Percentiles rank a stretch among this genome's conserved stretches.
Evolutionary conservation across 2,888 invertebrate species (phyloP).

Genomic region (Busseola fusca): DNA sequence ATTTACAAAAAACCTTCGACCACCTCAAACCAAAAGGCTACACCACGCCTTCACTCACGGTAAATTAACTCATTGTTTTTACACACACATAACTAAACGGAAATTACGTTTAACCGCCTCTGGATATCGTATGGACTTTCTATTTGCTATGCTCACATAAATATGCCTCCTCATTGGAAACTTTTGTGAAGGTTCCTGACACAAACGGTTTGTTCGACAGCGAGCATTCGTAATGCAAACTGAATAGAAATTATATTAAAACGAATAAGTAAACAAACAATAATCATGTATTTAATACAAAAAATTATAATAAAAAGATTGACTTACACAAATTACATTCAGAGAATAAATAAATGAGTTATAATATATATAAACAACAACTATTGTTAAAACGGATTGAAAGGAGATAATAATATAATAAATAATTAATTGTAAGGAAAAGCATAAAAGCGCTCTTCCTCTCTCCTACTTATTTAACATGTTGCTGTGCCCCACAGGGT

Average conservation of each 20-base stretch:
- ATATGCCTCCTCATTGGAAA: neutral
- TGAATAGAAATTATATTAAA: neutral
- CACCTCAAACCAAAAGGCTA: neutral
- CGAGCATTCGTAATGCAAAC: neutral
- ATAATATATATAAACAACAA: neutral
- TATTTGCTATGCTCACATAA: constrained; percentile 32
- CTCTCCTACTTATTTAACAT: no score
- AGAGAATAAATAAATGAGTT: no score
- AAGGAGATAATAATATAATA: no score
- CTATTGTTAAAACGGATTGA: neutral
- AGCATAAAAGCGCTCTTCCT: no score
- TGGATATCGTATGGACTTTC: constrained; percentile 34
- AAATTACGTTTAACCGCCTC: constrained; percentile 38
- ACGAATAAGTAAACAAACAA: no score
- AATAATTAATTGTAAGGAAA: no score
- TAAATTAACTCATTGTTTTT: constrained; percentile 42
- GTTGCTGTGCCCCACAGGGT: no score
- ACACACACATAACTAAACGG: constrained; percentile 29
- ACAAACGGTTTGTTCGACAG: neutral
- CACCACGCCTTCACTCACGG: constrained; percentile 5
- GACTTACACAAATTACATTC: neutral
- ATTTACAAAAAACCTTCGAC: constrained; percentile 4
- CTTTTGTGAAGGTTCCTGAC: neutral
- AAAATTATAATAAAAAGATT: neutral
- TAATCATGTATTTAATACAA: neutral